Evolutionary conservation across 1,140 invertebrate genomes (phyloP).

Genomic region (Drosophila lacertosa): DNA sequence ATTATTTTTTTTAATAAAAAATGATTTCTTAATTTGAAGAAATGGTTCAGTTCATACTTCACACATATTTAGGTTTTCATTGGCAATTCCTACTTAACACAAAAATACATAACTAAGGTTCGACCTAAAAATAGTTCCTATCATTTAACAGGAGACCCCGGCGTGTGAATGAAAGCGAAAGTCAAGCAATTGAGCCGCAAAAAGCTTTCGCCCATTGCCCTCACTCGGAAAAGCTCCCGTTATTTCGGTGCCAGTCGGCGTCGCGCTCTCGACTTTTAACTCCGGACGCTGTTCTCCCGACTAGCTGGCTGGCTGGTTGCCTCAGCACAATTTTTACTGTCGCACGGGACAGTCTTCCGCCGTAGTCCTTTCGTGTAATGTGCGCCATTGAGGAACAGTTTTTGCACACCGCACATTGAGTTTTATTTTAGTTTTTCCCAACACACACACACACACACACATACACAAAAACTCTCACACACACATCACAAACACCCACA

Average conservation of each 20-base stretch:
- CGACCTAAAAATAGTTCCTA: too few species aligned
- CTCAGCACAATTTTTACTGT: constrained; percentile 54
- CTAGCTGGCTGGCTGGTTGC: constrained; percentile 16
- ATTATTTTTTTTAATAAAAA: too few species aligned
- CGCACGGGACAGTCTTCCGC: constrained; percentile 67
- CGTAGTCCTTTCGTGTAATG: constrained; percentile 76
- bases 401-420: constrained; percentile 68
- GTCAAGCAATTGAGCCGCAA: constrained; percentile 21
- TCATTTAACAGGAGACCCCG: too few species aligned
- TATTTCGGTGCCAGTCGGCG: constrained; percentile 4
- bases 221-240: constrained; percentile 9
- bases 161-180: constrained; percentile 57
- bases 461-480: constrained; percentile 28
- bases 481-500: constrained; percentile 9
- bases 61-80: too few species aligned
- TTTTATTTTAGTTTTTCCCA: constrained; percentile 69
- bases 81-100: too few species aligned
- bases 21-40: too few species aligned
- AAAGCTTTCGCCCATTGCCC: constrained; percentile 22
- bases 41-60: too few species aligned
- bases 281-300: constrained; percentile 38
- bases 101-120: too few species aligned
- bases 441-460: constrained; percentile 25
- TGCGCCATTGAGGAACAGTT: constrained; percentile 66
- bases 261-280: constrained; percentile 48